Conservation (phyloP, 1,140 invertebrate species). For the Platorchestia sp. region DNA sequence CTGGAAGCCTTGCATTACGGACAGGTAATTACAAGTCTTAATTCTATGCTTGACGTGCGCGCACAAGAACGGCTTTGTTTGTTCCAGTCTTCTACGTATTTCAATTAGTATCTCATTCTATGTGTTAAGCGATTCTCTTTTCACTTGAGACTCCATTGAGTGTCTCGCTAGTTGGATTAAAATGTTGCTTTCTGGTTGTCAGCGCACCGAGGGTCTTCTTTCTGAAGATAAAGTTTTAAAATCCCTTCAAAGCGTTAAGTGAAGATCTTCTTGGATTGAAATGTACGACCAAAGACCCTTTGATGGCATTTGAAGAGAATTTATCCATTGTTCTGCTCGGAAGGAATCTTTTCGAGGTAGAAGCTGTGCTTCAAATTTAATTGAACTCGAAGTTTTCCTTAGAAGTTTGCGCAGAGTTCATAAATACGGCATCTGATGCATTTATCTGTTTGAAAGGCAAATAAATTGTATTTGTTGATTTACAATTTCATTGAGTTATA, state of each 20-base stretch:
- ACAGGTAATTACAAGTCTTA: background rate
- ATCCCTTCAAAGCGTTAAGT: background rate
- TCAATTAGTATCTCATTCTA: background rate
- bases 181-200: background rate
- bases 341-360: background rate
- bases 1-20: background rate
- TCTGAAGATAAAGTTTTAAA: background rate
- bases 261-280: background rate
- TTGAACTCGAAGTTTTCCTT: background rate
- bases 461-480: background rate
- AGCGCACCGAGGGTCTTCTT: background rate
- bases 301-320: background rate
- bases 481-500: background rate
- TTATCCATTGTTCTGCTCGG: background rate
- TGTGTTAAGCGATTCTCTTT: background rate
- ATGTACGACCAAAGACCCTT: background rate
- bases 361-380: background rate
- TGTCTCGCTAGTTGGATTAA: background rate
- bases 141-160: background rate
- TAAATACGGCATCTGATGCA: background rate
- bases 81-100: background rate
- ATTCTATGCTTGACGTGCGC: background rate
- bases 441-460: background rate
- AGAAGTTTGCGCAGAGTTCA: background rate
- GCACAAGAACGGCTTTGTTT: background rate